phyloP scores from a whole-genome alignment of 1,140 invertebrate genomes.

The Elysia chlorotica region DNA sequence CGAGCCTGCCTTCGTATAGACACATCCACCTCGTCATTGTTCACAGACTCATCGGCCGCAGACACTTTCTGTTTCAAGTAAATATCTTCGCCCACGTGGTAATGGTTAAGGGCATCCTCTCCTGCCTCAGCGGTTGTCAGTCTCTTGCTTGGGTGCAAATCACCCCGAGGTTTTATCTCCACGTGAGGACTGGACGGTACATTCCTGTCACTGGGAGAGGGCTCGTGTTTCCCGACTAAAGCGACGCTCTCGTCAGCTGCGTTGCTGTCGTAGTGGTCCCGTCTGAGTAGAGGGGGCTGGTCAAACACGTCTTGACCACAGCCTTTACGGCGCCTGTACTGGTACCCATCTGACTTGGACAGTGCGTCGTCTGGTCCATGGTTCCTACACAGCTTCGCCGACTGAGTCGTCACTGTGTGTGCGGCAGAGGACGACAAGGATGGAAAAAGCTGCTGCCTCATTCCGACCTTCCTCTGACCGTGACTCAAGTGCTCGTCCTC shows the following conservation, averaged over 20 bases:
- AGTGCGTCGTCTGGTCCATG: background rate
- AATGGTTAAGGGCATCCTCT: too few species aligned
- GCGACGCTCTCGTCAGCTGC: background rate
- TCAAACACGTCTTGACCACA: conserved; percentile 12
- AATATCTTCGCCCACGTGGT: background rate
- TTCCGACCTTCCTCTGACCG: background rate
- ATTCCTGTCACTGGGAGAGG: too few species aligned
- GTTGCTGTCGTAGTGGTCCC: background rate
- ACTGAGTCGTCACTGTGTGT: too few species aligned
- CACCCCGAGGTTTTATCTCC: too few species aligned
- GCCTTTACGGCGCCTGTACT: background rate
- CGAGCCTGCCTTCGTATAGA: background rate
- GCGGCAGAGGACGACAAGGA: too few species aligned
- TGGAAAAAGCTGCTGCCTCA: too few species aligned
- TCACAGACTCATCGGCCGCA: background rate
- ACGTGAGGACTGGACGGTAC: too few species aligned
- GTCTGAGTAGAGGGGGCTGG: conserved; percentile 10
- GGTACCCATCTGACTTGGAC: background rate
- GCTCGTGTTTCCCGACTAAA: background rate
- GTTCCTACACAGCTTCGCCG: too few species aligned
- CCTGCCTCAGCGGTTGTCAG: too few species aligned
- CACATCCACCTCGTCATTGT: too few species aligned
- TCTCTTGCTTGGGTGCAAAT: too few species aligned
- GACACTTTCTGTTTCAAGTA: background rate
- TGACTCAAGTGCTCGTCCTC: background rate